Conservation (phyloP, 2,888 invertebrate species). For the Eumerus sabulonum region DNA sequence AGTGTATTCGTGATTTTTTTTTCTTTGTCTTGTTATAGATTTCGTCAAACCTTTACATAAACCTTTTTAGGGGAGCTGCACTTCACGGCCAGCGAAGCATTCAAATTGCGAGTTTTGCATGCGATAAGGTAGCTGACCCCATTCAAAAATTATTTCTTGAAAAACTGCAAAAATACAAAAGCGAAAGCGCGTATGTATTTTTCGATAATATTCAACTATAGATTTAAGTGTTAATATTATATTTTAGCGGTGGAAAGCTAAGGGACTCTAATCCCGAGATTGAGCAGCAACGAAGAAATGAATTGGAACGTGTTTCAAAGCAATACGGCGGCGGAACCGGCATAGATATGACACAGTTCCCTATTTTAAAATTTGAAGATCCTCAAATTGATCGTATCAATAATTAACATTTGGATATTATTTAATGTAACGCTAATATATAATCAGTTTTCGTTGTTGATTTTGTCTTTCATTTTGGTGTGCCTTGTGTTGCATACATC, state of each 20-base stretch:
- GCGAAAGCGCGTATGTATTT: constrained; percentile 88
- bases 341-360: constrained; percentile 93
- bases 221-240: neutral
- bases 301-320: constrained; percentile 89
- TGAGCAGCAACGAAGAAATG: constrained; percentile 86
- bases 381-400: constrained; percentile 85
- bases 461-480: too few relatives aligned
- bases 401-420: constrained; percentile 78
- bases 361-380: constrained; percentile 89
- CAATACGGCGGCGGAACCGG: constrained; percentile 88
- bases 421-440: neutral
- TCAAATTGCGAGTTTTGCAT: constrained; percentile 84
- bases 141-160: constrained; percentile 96
- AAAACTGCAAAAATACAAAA: constrained; percentile 93
- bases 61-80: neutral
- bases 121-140: constrained; percentile 89
- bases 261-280: constrained; percentile 90
- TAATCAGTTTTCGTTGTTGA: too few relatives aligned
- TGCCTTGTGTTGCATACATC: too few relatives aligned
- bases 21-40: constrained; percentile 13
- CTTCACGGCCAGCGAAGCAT: constrained; percentile 83
- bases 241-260: constrained; percentile 87
- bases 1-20: too few relatives aligned
- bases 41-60: neutral
- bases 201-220: neutral